phyloP scores from a whole-genome alignment of 1,140 invertebrate species.

The Drosophila setifemur region DNA sequence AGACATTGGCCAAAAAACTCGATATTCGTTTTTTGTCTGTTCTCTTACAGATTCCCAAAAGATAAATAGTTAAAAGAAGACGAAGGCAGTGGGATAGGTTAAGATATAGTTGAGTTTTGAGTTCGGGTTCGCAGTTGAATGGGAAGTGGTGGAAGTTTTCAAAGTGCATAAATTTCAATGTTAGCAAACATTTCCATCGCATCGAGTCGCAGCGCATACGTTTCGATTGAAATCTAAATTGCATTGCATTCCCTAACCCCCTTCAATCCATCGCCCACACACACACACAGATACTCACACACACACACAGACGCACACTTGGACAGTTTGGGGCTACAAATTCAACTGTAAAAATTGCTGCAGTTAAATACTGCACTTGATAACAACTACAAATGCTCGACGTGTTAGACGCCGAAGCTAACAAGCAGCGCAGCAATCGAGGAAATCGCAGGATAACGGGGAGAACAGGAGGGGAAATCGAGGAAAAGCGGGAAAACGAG shows the following conservation, averaged over 20 bases:
- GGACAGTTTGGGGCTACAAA: slow-evolving; percentile 42
- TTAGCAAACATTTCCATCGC: slow-evolving; percentile 36
- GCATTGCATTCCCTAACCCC: slow-evolving; percentile 35
- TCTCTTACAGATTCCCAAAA: slow-evolving; percentile 1
- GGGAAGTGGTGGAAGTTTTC: background rate
- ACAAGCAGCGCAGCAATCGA: slow-evolving; percentile 53
- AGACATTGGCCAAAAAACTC: slow-evolving; percentile 13
- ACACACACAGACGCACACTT: slow-evolving; percentile 1
- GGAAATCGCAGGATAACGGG: too few species aligned
- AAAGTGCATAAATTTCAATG: slow-evolving; percentile 67
- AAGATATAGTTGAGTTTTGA: slow-evolving; percentile 15
- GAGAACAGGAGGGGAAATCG: slow-evolving; percentile 7
- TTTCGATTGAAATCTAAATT: slow-evolving; percentile 73
- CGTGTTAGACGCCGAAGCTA: slow-evolving; percentile 64
- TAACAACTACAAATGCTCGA: slow-evolving; percentile 68
- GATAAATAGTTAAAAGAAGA: background rate
- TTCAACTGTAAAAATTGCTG: slow-evolving; percentile 73
- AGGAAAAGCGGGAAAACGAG: slow-evolving; percentile 7
- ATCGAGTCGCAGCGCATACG: slow-evolving; percentile 38
- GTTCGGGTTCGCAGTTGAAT: slow-evolving; percentile 13
- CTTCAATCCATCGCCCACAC: background rate
- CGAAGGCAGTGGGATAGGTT: background rate
- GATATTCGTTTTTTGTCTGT: background rate
- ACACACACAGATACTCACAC: background rate
- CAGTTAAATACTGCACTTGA: slow-evolving; percentile 73